These are phyloP conservation scores for Rousettus leschenaultii DNA, from an alignment of 2,113 vertebrate species.

Conservation along the genomic window DNA sequence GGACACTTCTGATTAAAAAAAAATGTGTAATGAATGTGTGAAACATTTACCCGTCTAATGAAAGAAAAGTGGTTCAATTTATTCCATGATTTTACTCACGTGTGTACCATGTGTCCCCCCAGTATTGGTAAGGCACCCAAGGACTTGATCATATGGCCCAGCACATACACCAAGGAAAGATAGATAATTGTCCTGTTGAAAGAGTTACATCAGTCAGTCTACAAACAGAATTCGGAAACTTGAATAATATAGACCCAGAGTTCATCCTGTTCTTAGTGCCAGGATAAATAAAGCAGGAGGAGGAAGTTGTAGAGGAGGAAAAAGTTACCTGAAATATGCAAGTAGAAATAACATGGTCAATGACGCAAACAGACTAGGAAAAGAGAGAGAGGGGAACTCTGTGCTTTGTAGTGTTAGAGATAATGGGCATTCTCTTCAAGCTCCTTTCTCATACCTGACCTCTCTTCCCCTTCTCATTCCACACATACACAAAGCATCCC, in stretches of 20 bases:
- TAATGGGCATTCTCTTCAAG: not conserved
- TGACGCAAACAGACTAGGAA: not conserved
- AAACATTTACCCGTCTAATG: not conserved
- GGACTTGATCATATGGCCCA: slow-evolving; percentile 96
- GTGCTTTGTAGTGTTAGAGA: not conserved
- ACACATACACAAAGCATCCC: not conserved
- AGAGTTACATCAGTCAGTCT: slow-evolving; percentile 54
- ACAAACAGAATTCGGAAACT: not conserved
- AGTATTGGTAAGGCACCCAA: slow-evolving; percentile 93
- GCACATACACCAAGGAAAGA: slow-evolving; percentile 94
- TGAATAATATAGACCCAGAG: not conserved
- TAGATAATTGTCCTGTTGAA: slow-evolving; percentile 95
- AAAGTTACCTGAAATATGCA: slow-evolving; percentile 24
- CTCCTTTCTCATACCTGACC: not conserved
- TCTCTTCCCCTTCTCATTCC: not conserved
- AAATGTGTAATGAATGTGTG: not conserved
- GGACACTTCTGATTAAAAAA: not conserved
- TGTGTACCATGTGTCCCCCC: slow-evolving; percentile 87
- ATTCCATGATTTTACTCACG: slow-evolving; percentile 85
- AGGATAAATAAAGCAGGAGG: not conserved
- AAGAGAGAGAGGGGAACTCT: not conserved
- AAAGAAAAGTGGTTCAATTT: not conserved
- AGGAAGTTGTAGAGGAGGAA: not conserved
- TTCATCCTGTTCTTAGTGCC: not conserved
- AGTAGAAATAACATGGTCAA: not conserved